Evolutionary conservation across 2,797 vertebrate species (phyloP), one percentile per base, ranked within the genome.

Genomic region (Hypotaenidia okinawae): DNA sequence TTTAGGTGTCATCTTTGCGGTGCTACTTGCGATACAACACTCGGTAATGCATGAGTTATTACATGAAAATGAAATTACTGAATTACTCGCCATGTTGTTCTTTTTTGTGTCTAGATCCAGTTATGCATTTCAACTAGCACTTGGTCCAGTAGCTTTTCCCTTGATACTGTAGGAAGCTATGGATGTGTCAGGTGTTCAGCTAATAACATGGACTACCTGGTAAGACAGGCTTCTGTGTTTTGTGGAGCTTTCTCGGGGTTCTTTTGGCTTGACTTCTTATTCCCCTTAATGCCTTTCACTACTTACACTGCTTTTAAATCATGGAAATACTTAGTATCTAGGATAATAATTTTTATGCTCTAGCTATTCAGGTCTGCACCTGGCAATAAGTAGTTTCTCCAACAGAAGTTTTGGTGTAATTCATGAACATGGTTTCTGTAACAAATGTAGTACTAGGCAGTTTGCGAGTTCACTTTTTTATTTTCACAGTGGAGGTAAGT

Each of bases 161-260:
- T 99, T 96, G 99, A 99, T 95, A 99, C 99, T 2, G 99, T 99
- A 12, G 99, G 99, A 86, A 99, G 98, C 97, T 99, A 99, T 3
- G 99, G 99, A 67, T 99, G 99, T 85, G 99, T 99, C 51, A 99
- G 97, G 70, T 99, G 99, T 95, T 98, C 99, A 39, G 98, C 98
- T 74, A 98, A 82, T 95, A 98, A 93, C 92, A 98, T 98, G 98
- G 99, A 99, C 73, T 99, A 98, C 85, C 96, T 99, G 99, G 99
- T 99, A 98, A 98, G 95, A 58, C 8, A 49, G 32, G 1, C 64
- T 54, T 58, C 62, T 76, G 16, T 82, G 14, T 17, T 73, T 55
- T 52, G 4, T 66, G 54, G 19, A n/a, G 33, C 12, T 83, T 4
- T 86, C 4, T 33, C 15, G 37, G 9, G 6, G 4, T 76, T 69